phyloP scores from a whole-genome alignment of 2,888 invertebrate genomes.

The Poecilus cupreus region DNA sequence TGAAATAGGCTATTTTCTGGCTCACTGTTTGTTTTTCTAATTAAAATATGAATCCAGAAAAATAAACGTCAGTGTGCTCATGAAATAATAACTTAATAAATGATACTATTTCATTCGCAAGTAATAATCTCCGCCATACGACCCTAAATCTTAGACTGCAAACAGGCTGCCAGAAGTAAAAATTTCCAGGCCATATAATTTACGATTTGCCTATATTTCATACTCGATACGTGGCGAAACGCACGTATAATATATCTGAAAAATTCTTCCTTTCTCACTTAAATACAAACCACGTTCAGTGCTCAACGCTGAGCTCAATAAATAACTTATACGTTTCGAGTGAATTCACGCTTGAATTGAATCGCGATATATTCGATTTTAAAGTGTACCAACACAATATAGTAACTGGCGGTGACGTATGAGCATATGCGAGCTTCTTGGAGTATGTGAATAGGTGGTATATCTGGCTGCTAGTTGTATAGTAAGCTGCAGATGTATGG shows the following conservation, averaged over 20 bases:
- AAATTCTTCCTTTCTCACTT: slow-evolving; percentile 41
- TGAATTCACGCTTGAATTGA: slow-evolving; percentile 44
- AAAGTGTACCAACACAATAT: slow-evolving; percentile 43
- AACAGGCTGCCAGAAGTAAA: slow-evolving; percentile 33
- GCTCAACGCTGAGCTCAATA: slow-evolving; percentile 33
- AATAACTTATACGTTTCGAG: slow-evolving; percentile 33
- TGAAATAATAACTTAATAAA: not conserved
- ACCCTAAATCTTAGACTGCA: not conserved
- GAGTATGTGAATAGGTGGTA: not conserved
- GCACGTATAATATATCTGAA: slow-evolving; percentile 12
- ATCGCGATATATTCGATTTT: slow-evolving; percentile 43
- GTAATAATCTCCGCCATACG: not conserved
- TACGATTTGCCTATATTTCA: slow-evolving; percentile 39
- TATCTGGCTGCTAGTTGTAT: not conserved
- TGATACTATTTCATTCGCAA: not conserved
- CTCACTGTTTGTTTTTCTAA: too few species aligned
- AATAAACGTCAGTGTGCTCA: too few species aligned
- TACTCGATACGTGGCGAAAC: slow-evolving; percentile 7
- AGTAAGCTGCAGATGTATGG: too few species aligned
- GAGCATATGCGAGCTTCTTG: slow-evolving; percentile 18
- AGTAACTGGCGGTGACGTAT: slow-evolving; percentile 38
- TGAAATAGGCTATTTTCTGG: too few species aligned
- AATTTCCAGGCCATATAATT: slow-evolving; percentile 38
- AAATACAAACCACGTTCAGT: slow-evolving; percentile 37
- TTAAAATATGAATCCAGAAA: too few species aligned